Conservation (phyloP, 2,888 invertebrate species). For the Acanthosoma haemorrhoidale region DNA sequence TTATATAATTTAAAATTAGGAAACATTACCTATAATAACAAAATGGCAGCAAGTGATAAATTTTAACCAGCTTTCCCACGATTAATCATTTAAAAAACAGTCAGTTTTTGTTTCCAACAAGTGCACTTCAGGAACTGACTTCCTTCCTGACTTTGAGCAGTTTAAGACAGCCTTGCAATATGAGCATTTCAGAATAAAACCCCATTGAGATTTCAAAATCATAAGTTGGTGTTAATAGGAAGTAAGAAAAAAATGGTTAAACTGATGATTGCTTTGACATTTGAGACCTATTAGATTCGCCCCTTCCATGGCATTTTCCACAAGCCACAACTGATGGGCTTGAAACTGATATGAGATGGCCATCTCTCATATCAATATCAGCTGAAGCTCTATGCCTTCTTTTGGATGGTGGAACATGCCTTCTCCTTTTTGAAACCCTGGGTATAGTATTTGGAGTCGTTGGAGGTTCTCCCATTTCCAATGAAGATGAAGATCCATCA, state of each 20-base stretch:
- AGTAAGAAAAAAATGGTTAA: slow-evolving; percentile 20
- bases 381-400: slow-evolving; percentile 39
- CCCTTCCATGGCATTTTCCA: slow-evolving; percentile 34
- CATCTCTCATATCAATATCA: slow-evolving; percentile 38
- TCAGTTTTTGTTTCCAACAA: not conserved
- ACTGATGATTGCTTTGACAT: slow-evolving; percentile 41
- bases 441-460: slow-evolving; percentile 44
- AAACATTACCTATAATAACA: not conserved
- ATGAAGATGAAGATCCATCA: slow-evolving; percentile 43
- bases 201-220: not conserved
- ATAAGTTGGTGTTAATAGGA: not conserved
- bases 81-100: not conserved
- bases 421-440: slow-evolving; percentile 42
- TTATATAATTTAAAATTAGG: not conserved
- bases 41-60: not conserved
- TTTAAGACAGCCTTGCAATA: slow-evolving; percentile 24
- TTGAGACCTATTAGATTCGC: slow-evolving; percentile 32
- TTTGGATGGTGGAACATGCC: slow-evolving; percentile 40
- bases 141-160: slow-evolving; percentile 26
- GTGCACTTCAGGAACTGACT: not conserved
- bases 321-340: slow-evolving; percentile 41
- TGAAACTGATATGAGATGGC: slow-evolving; percentile 40
- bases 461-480: slow-evolving; percentile 42
- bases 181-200: slow-evolving; percentile 19
- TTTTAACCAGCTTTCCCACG: not conserved